These are phyloP conservation scores for Buceros bicornis DNA, from an alignment of 2,797 vertebrate species.

Conservation along the genomic window DNA sequence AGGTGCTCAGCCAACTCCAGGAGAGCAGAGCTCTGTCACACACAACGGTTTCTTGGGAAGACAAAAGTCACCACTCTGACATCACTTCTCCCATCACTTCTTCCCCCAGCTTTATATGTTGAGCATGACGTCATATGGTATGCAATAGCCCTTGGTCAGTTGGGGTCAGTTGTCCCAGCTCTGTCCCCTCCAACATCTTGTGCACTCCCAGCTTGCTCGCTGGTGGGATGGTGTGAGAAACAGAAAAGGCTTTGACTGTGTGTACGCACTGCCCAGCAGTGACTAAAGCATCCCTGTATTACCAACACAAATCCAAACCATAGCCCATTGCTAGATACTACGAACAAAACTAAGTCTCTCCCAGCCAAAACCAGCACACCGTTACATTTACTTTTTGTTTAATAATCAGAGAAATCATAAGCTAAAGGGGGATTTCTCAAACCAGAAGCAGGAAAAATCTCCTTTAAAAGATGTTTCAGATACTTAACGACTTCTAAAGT, in stretches of 20 bases:
- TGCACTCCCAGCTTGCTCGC: background rate
- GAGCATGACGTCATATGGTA: accelerated
- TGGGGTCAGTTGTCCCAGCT: background rate
- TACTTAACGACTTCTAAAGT: background rate
- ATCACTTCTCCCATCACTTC: background rate
- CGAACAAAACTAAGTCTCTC: background rate
- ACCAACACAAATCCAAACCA: background rate
- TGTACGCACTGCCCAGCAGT: too few relatives aligned
- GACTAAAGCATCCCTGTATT: background rate
- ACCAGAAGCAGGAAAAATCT: background rate
- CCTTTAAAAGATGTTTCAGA: background rate
- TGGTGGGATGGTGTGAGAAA: background rate
- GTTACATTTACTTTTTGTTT: background rate
- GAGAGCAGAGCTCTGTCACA: background rate
- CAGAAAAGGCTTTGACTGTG: too few relatives aligned
- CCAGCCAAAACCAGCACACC: background rate
- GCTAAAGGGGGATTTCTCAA: background rate
- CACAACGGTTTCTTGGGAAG: accelerated
- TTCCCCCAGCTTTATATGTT: background rate
- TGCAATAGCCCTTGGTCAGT: background rate
- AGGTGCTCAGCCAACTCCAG: background rate
- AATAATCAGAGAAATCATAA: background rate
- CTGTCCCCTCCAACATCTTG: background rate
- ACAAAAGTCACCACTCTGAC: background rate
- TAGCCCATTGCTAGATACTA: background rate